Evolutionary conservation across 2,888 invertebrate genomes (phyloP).

Genomic region (Ethmia dodecea): DNA sequence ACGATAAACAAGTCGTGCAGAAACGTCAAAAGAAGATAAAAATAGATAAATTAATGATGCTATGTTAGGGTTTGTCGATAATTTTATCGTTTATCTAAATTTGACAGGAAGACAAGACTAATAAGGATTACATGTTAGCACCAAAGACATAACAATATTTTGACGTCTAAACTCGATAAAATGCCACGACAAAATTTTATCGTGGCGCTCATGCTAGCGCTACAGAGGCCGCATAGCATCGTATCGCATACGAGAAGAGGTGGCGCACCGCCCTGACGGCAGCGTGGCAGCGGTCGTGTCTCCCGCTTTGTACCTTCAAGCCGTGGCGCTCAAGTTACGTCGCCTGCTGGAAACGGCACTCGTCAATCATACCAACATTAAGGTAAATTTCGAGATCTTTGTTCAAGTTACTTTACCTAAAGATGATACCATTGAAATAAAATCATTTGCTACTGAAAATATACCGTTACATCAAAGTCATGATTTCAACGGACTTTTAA

Average conservation of each 20-base stretch:
- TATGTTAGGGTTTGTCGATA: too few species aligned
- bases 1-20: too few species aligned
- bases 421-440: constrained; percentile 3
- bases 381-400: constrained; percentile 2
- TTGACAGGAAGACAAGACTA: too few species aligned
- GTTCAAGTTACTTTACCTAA: constrained; percentile 1
- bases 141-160: too few species aligned
- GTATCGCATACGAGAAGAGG: neutral
- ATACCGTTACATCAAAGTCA: neutral
- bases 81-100: too few species aligned
- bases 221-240: too few species aligned
- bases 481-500: constrained; percentile 2
- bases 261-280: neutral
- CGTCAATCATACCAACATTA: neutral
- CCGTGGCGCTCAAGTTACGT: neutral
- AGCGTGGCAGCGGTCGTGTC: neutral
- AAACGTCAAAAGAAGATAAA: too few species aligned
- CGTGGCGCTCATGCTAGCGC: too few species aligned
- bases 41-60: too few species aligned
- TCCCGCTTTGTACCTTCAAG: neutral
- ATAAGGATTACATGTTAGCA: too few species aligned
- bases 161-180: too few species aligned
- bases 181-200: too few species aligned
- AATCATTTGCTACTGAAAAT: constrained; percentile 4
- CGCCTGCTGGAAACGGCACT: neutral